Evolutionary conservation across 2,113 vertebrate species (phyloP).

Genomic region (Lathamus discolor): DNA sequence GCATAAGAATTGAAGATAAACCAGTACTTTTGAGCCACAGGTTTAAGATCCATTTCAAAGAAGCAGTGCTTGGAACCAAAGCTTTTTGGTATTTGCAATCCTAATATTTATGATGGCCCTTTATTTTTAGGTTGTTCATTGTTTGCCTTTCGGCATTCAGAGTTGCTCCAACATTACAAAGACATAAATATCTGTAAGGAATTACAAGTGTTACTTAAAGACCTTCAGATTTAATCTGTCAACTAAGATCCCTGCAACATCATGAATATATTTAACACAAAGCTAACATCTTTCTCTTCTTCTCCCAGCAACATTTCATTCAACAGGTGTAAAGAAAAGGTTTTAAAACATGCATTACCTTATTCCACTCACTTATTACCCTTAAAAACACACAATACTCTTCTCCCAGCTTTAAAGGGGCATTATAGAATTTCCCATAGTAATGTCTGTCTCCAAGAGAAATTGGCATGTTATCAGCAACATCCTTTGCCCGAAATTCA

Average conservation of each 20-base stretch:
- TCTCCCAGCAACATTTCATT: background rate
- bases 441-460: slow-evolving; percentile 85
- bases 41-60: background rate
- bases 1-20: background rate
- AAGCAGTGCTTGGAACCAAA: background rate
- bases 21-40: background rate
- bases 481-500: slow-evolving; percentile 75
- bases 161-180: background rate
- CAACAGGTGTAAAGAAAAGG: background rate
- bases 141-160: background rate
- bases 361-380: slow-evolving; percentile 86
- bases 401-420: slow-evolving; percentile 83
- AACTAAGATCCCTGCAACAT: background rate
- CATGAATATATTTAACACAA: background rate
- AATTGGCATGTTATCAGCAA: slow-evolving; percentile 77
- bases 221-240: background rate
- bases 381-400: slow-evolving; percentile 87
- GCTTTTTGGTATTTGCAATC: background rate
- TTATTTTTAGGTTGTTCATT: background rate
- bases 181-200: background rate
- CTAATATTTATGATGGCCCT: background rate
- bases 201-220: background rate
- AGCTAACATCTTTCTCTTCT: background rate
- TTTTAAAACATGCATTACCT: slow-evolving; percentile 71
- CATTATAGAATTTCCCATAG: slow-evolving; percentile 87